These are phyloP conservation scores for Trogon melanurus DNA, from an alignment of 2,113 vertebrate species.

Conservation along the genomic window DNA sequence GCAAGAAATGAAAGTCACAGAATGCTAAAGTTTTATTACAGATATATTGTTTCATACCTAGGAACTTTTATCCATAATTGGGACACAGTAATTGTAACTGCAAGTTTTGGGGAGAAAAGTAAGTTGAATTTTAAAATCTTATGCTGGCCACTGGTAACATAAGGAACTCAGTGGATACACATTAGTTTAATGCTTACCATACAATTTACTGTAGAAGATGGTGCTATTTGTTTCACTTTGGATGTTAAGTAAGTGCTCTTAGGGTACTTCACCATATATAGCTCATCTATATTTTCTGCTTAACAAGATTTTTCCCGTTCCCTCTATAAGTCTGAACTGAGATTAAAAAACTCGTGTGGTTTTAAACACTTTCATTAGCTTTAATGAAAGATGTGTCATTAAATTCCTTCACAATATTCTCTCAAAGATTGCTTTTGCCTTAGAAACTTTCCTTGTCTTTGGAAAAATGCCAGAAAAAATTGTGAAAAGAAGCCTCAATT, in stretches of 20 bases:
- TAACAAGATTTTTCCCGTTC: not conserved
- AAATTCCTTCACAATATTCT: constrained; percentile 14
- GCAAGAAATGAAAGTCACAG: constrained; percentile 50
- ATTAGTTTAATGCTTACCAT: not conserved
- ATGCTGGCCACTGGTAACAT: not conserved
- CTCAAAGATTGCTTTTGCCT: not conserved
- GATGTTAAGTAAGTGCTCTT: not conserved
- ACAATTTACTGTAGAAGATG: not conserved
- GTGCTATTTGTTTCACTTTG: not conserved
- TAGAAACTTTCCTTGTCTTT: constrained; percentile 21
- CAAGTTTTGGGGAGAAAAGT: not conserved
- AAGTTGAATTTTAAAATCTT: not conserved
- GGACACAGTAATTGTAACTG: not conserved
- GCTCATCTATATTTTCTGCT: not conserved
- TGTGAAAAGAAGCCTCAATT: constrained; percentile 24
- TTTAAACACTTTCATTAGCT: constrained; percentile 4
- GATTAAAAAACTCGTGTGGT: not conserved
- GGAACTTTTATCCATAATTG: not conserved
- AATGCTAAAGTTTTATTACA: not conserved
- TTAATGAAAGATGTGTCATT: not conserved
- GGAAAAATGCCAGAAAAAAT: constrained; percentile 14
- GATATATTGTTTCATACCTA: not conserved
- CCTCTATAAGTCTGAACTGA: not conserved
- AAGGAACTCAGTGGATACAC: not conserved
- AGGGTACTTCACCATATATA: not conserved